Base-by-base conservation (phyloP, 2,888 invertebrate species). In the Torymus auratus region DNA sequence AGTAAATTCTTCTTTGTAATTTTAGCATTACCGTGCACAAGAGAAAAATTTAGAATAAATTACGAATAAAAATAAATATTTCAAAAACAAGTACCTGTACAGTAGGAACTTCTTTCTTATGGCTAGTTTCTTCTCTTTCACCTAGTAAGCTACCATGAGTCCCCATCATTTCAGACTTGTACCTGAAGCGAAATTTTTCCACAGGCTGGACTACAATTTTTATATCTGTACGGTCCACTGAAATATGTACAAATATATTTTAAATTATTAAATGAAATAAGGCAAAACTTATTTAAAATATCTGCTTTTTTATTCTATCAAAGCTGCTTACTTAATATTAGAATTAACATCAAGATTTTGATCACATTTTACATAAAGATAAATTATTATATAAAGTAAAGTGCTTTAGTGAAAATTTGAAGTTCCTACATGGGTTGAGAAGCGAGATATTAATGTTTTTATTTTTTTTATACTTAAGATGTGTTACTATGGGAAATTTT, bases 151-250 rank as follows among this genome's bases (percentile, higher is more conserved):
- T 95, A 0, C 96, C 96, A 90, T 97, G 85, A 7, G 84, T 96
- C 0, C 96, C 96, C 76, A 95, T 93, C 96, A 96, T 96, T 92
- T 97, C 96, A 56, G 96, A 96, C 88, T 94, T 95, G 88, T 97
- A 97, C 1, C 96, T 93, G 88, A 96, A 97, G 73, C 97, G 92
- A 88, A 97, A 97, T 89, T 95, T 95, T 64, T 95, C 94, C 23
- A 94, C 93, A 0, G 97, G 96, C 85, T 96, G 94, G 84, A 95
- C 95, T 0, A 93, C 86, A 67, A 96, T 94, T 23, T 91, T 91
- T 58, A 96, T 89, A 82, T 90, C 91, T 1, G 95, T 64, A 50
- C n/a, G n/a, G 7, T 17, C 41, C 41, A 41, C 41, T 41, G 41
- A 41, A 41, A 41, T 41, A 41, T 41, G 41, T 41, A 41, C 41